phyloP scores from a whole-genome alignment of 2,888 invertebrate genomes.

The Lochmaea capreae region DNA sequence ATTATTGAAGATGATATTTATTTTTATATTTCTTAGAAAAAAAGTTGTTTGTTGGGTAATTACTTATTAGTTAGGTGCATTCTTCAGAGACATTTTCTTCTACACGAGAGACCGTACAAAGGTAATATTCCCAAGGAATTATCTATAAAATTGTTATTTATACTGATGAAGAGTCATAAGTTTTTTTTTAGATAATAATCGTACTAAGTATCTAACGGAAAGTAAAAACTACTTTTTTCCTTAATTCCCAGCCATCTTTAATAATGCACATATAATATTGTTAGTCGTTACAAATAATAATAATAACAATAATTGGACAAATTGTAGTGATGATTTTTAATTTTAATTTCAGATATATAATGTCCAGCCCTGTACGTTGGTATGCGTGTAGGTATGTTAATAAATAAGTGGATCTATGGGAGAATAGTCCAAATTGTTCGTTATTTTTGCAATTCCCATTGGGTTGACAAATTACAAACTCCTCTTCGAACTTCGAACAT shows the following conservation, averaged over 20 bases:
- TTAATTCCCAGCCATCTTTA: neutral
- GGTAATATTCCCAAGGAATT: neutral
- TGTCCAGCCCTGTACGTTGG: neutral
- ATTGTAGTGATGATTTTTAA: too few species aligned
- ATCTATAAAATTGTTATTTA: neutral
- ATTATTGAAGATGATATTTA: conserved; percentile 10
- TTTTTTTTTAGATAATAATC: neutral
- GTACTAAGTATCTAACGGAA: neutral
- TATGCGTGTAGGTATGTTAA: conserved; percentile 1
- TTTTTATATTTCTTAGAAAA: conserved; percentile 14
- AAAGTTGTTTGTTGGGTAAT: conserved; percentile 7
- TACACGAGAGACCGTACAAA: neutral
- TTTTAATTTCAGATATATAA: neutral
- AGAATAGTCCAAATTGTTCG: neutral
- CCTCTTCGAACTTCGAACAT: neutral
- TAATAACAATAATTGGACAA: too few species aligned
- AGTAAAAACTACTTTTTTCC: neutral
- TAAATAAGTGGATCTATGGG: neutral
- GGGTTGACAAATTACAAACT: conserved; percentile 3
- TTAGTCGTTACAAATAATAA: neutral
- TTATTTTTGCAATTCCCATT: neutral
- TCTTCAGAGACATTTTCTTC: neutral
- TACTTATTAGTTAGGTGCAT: conserved; percentile 8
- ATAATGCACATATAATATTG: neutral
- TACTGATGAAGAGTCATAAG: neutral